Evolutionary conservation across 2,888 invertebrate species (phyloP), one percentile per base, ranked within the genome.

Genomic region (Mantis religiosa): DNA sequence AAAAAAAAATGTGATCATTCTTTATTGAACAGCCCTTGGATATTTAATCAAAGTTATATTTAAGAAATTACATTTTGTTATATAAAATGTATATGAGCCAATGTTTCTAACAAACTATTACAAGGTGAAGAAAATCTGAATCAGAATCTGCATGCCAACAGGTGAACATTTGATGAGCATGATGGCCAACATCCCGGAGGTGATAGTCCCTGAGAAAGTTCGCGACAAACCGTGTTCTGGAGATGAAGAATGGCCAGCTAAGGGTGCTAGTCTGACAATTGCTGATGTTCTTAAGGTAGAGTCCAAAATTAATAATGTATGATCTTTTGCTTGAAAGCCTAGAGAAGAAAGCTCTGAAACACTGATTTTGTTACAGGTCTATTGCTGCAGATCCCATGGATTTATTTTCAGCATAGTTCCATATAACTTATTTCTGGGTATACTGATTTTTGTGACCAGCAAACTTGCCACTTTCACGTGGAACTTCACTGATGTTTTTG

Each of bases 391-490:
- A 4, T 92, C 93, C 4, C 93, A 93, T 89, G 89, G 89, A 4
- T 93, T 93, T 89, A 91, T 93, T 34, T 90, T 93, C 6, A 91
- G 89, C 14, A 89, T 88, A 2, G 41, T 90, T 6, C 84, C 84
- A 3, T 94, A 92, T 88, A 93, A 93, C 87, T 90, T 88, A 27
- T 90, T 92, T 83, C 93, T 93, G 12, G 96, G 93, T 83, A 93
- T 91, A 12, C 92, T 91, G 20, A 84, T 90, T 3, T 87, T 89
- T 28, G 47, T 90, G 25, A 71, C 54, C 71, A 89, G 89, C 71
- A 87, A 89, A 28, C 84, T 90, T 7, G 90, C 90, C 25, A 90
- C 90, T 0, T 91, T 91, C 89, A 88, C 86, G 8, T 91, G 91
- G 91, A 91, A 90, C 85, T 91, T 89, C 83, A 89, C 89, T 14